These are phyloP conservation scores for Hipparchia semele DNA, from an alignment of 2,888 invertebrate genomes.

Conservation along the genomic window DNA sequence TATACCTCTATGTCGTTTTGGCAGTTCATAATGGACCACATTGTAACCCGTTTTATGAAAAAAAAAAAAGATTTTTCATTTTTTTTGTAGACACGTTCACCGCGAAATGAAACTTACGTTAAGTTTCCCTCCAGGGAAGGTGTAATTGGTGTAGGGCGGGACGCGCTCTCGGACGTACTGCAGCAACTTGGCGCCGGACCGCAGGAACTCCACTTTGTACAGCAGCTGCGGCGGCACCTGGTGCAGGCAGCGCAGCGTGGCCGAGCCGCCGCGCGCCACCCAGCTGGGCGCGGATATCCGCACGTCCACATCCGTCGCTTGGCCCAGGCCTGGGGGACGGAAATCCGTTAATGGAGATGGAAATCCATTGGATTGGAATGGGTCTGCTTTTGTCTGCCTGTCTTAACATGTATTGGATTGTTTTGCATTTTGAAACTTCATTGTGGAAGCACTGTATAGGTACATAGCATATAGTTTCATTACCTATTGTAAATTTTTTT, in stretches of 20 bases:
- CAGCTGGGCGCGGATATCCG: conserved; percentile 87
- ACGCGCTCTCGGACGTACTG: conserved; percentile 90
- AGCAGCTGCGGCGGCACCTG: conserved; percentile 88
- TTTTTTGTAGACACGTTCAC: too few relatives aligned
- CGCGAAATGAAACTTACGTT: conserved; percentile 84
- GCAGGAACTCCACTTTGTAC: conserved; percentile 87
- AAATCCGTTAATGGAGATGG: background rate
- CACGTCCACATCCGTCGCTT: conserved; percentile 84
- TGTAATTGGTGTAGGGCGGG: conserved; percentile 87
- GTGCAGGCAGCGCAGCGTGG: conserved; percentile 88
- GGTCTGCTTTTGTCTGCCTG: too few relatives aligned
- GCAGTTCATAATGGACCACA: too few relatives aligned
- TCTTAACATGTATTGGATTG: too few relatives aligned
- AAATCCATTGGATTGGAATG: too few relatives aligned
- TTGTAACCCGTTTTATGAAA: too few relatives aligned
- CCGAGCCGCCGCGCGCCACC: conserved; percentile 88
- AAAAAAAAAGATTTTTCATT: too few relatives aligned
- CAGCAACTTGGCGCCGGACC: conserved; percentile 86
- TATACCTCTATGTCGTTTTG: too few relatives aligned
- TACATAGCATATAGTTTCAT: too few relatives aligned
- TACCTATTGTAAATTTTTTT: too few relatives aligned
- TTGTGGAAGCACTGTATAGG: too few relatives aligned
- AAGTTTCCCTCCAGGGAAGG: conserved; percentile 86
- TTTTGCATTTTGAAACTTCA: too few relatives aligned
- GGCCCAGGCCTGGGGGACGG: conserved; percentile 59